phyloP scores from a whole-genome alignment of 2,113 vertebrate species.

The Pleuronectes platessa region DNA sequence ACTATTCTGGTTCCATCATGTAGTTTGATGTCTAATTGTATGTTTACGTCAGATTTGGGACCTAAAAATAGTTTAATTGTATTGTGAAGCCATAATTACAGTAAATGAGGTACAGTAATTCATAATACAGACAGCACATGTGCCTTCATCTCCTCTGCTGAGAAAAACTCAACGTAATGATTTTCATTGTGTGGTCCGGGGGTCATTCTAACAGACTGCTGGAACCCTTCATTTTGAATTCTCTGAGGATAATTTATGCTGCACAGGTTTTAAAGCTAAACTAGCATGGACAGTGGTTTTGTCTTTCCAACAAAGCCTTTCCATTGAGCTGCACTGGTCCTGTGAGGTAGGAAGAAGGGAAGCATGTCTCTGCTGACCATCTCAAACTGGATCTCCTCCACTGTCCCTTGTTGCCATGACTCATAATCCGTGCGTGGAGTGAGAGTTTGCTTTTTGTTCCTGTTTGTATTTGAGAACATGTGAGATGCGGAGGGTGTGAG shows the following conservation, averaged over 20 bases:
- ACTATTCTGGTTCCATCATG: conserved; percentile 17
- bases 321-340: conserved; percentile 5
- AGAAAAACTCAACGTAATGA: conserved; percentile 7
- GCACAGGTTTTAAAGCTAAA: conserved; percentile 41
- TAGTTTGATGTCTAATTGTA: conserved; percentile 7
- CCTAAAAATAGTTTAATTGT: conserved; percentile 27
- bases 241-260: conserved; percentile 33
- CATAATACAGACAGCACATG: conserved; percentile 22
- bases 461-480: conserved; percentile 58
- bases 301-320: conserved; percentile 5
- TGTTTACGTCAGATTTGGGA: conserved; percentile 36
- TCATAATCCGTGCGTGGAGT: conserved; percentile 67
- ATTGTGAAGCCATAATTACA: conserved; percentile 32
- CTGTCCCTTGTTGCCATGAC: conserved; percentile 63
- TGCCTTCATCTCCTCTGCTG: conserved; percentile 58
- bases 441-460: conserved; percentile 55
- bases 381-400: conserved; percentile 41
- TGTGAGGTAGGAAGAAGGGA: conserved; percentile 27
- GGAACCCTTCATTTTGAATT: conserved; percentile 43
- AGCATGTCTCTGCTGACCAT: conserved; percentile 12
- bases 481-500: conserved; percentile 63
- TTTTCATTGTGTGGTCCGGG: conserved; percentile 68
- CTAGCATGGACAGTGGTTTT: conserved; percentile 30
- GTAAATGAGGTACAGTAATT: conserved; percentile 19
- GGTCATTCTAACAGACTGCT: conserved; percentile 15